Base-by-base conservation (phyloP, 1,140 invertebrate species). In the Chymomyza costata region DNA sequence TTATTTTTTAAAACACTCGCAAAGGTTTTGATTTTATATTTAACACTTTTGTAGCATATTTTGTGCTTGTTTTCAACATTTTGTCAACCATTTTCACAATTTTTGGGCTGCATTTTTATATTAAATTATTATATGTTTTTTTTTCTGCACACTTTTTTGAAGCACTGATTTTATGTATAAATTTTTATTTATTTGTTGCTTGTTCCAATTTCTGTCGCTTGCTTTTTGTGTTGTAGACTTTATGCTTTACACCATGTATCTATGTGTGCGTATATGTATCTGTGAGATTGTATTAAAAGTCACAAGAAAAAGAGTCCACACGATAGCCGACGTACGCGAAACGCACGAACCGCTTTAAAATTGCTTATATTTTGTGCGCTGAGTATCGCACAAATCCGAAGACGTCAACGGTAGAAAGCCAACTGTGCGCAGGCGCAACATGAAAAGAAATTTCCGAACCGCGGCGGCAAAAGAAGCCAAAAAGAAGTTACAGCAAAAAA, bases 401-500 rank as follows among this genome's bases (percentile, higher is more conserved):
- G 78, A 83, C 82, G 71, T 70, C 71, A 65, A 83, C 65, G 82
- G 76, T 84, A 84, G 82, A 84, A 83, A 84, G 76, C 82, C 76
- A 82, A 84, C 82, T 84, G 82, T 84, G 82, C 82, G 82, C 82
- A 80, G 82, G 82, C 82, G 82, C 82, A 67, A 65, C 52, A 74
- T 59, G 66, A 76, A 76, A 76, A 76, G 71, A 76, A 76, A 76
- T 76, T 76, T 76, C 50, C 70, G 70, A 78, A 47, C 70, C 70
- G 59, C 59, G 49, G 40, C 47, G 53, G 51, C 40, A 39, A 30
- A 69, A 78, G 65, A 66, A 70, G 62, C 25, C 31, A 30, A 31
- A 17, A 53, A 52, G 34, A 44, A 32, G 30, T 11, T 45, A 51
- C 47, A 48, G 60, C 55, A 59, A 49, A 44, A 55, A 51, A 53